phyloP scores from a whole-genome alignment of 2,888 invertebrate genomes.

The Drosophila rellima region DNA sequence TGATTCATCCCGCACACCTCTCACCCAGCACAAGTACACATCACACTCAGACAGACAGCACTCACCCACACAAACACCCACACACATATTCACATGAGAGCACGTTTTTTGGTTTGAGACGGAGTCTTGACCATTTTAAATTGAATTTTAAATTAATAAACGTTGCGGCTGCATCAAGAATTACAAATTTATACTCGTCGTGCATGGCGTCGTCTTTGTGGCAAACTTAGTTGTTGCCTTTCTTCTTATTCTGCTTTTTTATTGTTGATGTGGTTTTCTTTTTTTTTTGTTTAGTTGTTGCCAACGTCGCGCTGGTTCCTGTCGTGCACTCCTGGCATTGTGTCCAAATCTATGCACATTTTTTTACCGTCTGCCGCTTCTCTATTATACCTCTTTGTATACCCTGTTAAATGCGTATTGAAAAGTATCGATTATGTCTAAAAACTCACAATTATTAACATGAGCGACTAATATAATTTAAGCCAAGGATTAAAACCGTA shows the following conservation, averaged over 20 bases:
- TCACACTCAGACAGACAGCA: conserved; percentile 16
- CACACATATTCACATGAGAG: conserved; percentile 11
- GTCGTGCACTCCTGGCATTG: conserved; percentile 61
- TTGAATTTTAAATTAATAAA: conserved; percentile 84
- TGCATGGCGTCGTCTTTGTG: conserved; percentile 47
- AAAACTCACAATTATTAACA: too few relatives aligned
- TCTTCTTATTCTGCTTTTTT: background rate
- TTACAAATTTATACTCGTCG: conserved; percentile 82
- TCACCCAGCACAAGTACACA: conserved; percentile 9
- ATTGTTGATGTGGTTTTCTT: conserved; percentile 15
- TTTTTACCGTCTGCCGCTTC: conserved; percentile 51
- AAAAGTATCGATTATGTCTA: background rate
- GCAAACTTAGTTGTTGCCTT: conserved; percentile 17
- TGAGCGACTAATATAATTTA: too few relatives aligned
- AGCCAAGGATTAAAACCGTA: too few relatives aligned
- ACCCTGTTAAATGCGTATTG: conserved; percentile 45
- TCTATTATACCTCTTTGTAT: conserved; percentile 36
- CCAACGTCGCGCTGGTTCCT: conserved; percentile 50
- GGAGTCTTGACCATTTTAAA: conserved; percentile 75
- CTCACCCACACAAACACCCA: conserved; percentile 15
- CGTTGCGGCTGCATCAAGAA: conserved; percentile 79
- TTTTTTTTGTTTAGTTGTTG: conserved; percentile 17
- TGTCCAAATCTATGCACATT: conserved; percentile 80
- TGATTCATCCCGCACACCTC: conserved; percentile 51
- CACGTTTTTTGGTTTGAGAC: conserved; percentile 31